These are phyloP conservation scores for Hyla sarda DNA, from an alignment of 2,113 vertebrate species.

Conservation along the genomic window DNA sequence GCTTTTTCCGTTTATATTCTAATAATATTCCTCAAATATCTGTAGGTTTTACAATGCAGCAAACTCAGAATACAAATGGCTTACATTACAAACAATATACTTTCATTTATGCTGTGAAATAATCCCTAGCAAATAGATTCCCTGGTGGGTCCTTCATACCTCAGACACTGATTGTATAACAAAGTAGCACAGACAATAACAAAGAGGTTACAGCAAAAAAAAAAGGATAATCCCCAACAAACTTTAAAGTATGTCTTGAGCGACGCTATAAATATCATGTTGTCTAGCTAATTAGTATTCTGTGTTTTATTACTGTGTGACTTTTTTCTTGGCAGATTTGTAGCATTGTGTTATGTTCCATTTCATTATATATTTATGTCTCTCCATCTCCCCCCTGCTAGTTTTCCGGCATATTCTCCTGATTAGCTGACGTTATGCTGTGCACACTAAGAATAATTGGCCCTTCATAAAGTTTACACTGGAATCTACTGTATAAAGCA, in stretches of 20 bases:
- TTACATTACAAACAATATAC: conserved; percentile 2
- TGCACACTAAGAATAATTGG: conserved; percentile 39
- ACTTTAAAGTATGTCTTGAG: conserved; percentile 15
- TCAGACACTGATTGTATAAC: conserved; percentile 17
- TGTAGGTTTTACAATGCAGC: neutral
- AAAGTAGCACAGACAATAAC: neutral
- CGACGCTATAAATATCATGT: conserved; percentile 5
- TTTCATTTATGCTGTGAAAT: conserved; percentile 9
- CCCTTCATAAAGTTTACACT: conserved; percentile 16
- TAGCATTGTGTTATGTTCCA: conserved; percentile 15
- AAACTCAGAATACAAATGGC: conserved; percentile 3
- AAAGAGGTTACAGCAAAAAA: conserved; percentile 14
- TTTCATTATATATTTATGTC: conserved; percentile 50
- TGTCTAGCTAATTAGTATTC: conserved; percentile 31
- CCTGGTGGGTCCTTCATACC: conserved; percentile 14
- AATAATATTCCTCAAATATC: neutral
- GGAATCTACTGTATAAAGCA: neutral
- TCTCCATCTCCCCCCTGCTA: conserved; percentile 41
- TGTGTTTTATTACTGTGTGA: neutral
- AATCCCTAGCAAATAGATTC: conserved; percentile 30
- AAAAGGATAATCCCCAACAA: neutral
- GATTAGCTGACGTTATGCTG: conserved; percentile 43
- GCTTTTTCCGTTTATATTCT: neutral
- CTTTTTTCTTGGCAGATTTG: conserved; percentile 24
- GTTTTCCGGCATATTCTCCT: conserved; percentile 23